Evolutionary conservation across 2,888 invertebrate genomes (phyloP).

Genomic region (Uropetala carovei): DNA sequence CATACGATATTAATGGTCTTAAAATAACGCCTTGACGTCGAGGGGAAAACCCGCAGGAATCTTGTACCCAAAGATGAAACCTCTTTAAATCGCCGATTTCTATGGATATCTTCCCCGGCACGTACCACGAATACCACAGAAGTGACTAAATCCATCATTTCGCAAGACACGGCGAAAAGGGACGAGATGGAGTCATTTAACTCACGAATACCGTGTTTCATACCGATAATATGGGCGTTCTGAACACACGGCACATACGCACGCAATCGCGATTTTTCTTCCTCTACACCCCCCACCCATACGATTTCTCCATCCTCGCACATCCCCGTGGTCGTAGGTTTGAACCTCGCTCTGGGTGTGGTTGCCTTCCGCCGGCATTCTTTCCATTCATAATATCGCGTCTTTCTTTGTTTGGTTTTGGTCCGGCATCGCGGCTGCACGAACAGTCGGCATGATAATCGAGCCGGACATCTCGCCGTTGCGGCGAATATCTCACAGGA

Average conservation of each 20-base stretch:
- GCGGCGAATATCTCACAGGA: background rate
- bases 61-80: no score
- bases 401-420: background rate
- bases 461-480: background rate
- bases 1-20: no score
- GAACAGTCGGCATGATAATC: background rate
- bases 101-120: no score
- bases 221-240: no score
- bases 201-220: no score
- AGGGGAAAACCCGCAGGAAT: no score
- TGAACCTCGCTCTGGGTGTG: background rate
- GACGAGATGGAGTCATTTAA: no score
- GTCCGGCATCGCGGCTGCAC: background rate
- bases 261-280: background rate
- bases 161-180: no score
- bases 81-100: no score
- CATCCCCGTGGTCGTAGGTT: background rate
- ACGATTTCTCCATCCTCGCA: background rate
- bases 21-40: no score
- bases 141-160: no score
- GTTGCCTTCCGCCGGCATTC: background rate
- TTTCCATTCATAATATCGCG: conserved; percentile 6
- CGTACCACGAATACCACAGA: no score
- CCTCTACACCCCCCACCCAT: background rate
- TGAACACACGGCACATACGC: background rate